Evolutionary conservation across 2,888 invertebrate species (phyloP).

Genomic region (Drosophila aldrichi): DNA sequence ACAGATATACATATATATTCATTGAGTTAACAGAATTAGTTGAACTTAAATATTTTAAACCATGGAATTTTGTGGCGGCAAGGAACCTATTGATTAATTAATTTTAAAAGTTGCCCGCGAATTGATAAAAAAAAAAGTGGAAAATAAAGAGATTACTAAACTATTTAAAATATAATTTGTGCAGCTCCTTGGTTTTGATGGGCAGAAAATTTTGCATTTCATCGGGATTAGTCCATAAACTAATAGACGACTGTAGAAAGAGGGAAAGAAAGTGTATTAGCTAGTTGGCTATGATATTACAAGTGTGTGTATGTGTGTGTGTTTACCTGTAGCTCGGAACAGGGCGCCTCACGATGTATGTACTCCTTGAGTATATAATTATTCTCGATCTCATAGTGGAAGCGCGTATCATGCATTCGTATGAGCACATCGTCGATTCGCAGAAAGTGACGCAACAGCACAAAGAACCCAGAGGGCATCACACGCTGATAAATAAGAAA

Average conservation of each 20-base stretch:
- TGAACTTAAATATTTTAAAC: constrained; percentile 10
- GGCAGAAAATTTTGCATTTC: constrained; percentile 89
- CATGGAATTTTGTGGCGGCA: constrained; percentile 15
- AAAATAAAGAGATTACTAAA: not conserved
- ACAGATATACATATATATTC: constrained; percentile 7
- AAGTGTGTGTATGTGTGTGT: not conserved
- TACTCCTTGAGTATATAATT: constrained; percentile 93
- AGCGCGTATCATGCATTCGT: constrained; percentile 94
- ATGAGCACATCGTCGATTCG: constrained; percentile 97
- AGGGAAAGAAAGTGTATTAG: not conserved
- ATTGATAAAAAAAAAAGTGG: not conserved
- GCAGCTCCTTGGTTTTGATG: constrained; percentile 85
- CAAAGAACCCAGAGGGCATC: constrained; percentile 97
- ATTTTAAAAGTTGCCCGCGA: not conserved
- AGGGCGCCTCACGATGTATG: constrained; percentile 91
- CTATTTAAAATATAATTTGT: constrained; percentile 84
- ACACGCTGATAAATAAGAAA: constrained; percentile 91
- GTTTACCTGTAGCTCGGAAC: constrained; percentile 88
- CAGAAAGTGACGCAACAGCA: constrained; percentile 95
- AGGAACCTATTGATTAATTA: not conserved
- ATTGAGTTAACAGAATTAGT: constrained; percentile 5
- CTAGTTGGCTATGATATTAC: not conserved
- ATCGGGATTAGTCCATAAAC: constrained; percentile 89
- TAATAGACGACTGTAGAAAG: constrained; percentile 40
- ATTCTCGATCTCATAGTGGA: constrained; percentile 91